These are phyloP conservation scores for Aethina tumida DNA, from an alignment of 1,140 invertebrate genomes.

Conservation along the genomic window DNA sequence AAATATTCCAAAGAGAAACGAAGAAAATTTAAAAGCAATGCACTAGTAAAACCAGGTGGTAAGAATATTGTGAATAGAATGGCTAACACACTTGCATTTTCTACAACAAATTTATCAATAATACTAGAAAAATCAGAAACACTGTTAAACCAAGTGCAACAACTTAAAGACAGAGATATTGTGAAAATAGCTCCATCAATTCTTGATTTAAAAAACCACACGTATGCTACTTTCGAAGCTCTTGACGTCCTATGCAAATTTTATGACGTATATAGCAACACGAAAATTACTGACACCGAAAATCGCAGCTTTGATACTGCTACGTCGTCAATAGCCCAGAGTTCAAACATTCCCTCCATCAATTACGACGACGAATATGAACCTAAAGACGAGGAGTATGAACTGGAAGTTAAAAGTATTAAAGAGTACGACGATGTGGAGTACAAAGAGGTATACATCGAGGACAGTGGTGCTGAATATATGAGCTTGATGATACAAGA, in stretches of 20 bases:
- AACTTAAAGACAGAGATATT: conserved; percentile 3
- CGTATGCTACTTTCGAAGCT: conserved; percentile 19
- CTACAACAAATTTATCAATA: conserved; percentile 16
- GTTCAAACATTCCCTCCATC: conserved; percentile 1
- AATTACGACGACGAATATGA: conserved; percentile 14
- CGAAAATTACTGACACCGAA: not conserved
- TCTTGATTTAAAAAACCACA: conserved; percentile 14
- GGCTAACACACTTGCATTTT: conserved; percentile 10
- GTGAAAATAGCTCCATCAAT: conserved; percentile 9
- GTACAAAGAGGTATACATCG: not conserved
- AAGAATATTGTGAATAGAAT: conserved; percentile 12
- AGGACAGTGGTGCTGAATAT: conserved; percentile 11
- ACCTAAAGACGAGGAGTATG: conserved; percentile 16
- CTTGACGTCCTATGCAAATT: conserved; percentile 18
- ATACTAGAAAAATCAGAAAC: conserved; percentile 15
- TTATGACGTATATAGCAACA: conserved; percentile 14
- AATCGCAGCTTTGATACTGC: not conserved
- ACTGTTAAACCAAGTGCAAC: conserved; percentile 12
- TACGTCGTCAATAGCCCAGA: not conserved
- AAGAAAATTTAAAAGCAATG: conserved; percentile 5
- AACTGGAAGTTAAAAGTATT: conserved; percentile 12
- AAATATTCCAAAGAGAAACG: conserved; percentile 9
- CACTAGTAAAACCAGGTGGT: not conserved
- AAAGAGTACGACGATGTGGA: conserved; percentile 2
- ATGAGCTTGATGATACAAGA: conserved; percentile 18